Evolutionary conservation across 2,797 vertebrate genomes (phyloP).

Genomic region (Etheostoma perlongum): DNA sequence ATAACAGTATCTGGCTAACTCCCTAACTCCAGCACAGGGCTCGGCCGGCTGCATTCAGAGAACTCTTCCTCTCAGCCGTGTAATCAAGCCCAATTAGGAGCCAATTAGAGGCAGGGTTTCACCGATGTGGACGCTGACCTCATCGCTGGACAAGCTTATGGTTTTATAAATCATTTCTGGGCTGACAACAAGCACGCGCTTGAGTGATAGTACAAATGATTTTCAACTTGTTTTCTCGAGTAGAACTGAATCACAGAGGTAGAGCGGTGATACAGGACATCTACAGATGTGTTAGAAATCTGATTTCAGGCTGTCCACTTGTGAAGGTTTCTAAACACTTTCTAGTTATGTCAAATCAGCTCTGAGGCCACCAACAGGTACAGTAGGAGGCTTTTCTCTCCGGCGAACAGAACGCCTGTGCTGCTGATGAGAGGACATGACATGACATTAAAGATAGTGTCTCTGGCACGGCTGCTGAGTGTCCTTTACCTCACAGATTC

Average conservation of each 20-base stretch:
- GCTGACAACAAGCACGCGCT: slow-evolving; percentile 51
- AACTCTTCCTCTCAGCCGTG: slow-evolving; percentile 70
- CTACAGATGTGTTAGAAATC: slow-evolving; percentile 42
- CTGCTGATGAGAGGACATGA: slow-evolving; percentile 62
- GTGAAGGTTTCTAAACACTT: slow-evolving; percentile 46
- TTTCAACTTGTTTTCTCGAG: not conserved
- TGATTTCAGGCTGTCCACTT: slow-evolving; percentile 11
- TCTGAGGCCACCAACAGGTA: slow-evolving; percentile 59
- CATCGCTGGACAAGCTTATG: slow-evolving; percentile 45
- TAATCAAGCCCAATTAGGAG: slow-evolving; percentile 82
- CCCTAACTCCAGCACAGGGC: slow-evolving; percentile 35
- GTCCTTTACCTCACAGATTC: slow-evolving; percentile 85
- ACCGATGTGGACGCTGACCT: slow-evolving; percentile 67
- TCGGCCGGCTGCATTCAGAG: slow-evolving; percentile 39
- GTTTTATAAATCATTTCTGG: slow-evolving; percentile 72
- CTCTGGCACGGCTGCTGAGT: slow-evolving; percentile 76
- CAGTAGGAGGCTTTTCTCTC: slow-evolving; percentile 56
- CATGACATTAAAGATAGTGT: slow-evolving; percentile 73
- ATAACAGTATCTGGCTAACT: slow-evolving; percentile 62
- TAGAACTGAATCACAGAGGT: slow-evolving; percentile 38
- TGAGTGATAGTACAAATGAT: slow-evolving; percentile 31
- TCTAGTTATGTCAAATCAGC: slow-evolving; percentile 68
- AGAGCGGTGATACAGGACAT: slow-evolving; percentile 19
- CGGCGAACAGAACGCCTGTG: slow-evolving; percentile 27
- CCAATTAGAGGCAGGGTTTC: slow-evolving; percentile 78